Base-by-base conservation (phyloP, 2,888 invertebrate genomes). In the Synanthedon andrenaeformis region DNA sequence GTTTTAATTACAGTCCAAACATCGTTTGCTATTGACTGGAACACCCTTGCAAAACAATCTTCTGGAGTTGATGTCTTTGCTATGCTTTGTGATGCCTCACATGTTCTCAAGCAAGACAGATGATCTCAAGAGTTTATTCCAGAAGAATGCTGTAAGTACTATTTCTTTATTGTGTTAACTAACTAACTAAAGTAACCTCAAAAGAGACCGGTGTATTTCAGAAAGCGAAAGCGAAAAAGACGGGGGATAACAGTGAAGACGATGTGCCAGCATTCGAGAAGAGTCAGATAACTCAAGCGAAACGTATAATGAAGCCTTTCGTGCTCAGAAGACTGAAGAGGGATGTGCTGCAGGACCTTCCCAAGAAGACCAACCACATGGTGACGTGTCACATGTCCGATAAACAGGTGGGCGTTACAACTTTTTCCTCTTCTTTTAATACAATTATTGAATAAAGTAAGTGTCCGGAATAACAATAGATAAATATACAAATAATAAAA, bases 41-140 rank as follows among this genome's bases (percentile, higher is more conserved):
- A 99, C 98, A 0, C 98, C 98, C 0, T 86, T 99, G 3, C 98
- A 99, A 81, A 99, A 99, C 83, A 98, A 98, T 79, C 88, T 99
- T 42, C 79, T 98, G 50, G 98, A 99, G 79, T 86, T 99, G 59
- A 98, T 99, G 94, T 98, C 98, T 0, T 83, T 99, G 42, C 89
- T 99, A 17, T 95, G 96, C 67, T 99, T 99, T 77, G 96, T 98
- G 28, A 97, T 98, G 97, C 98, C 98, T 0, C 92, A 96, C 62
- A 92, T 98, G 87, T 98, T 98, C 86, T 92, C 92, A 51, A 93
- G 93, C 13, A 96, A 96, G 79, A 92, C 93, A 1, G 94, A 95
- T 0, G 94, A 96, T 64, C 89, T 98, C 19, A 97, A 96, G 76
- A 93, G 91, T 62, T 89, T 97, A 64, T 98, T 98, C 81, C 92